Percentiles rank a stretch among this genome's conserved stretches.
phyloP scores from a whole-genome alignment of 2,797 vertebrate species.

The Micromesistius poutassou region DNA sequence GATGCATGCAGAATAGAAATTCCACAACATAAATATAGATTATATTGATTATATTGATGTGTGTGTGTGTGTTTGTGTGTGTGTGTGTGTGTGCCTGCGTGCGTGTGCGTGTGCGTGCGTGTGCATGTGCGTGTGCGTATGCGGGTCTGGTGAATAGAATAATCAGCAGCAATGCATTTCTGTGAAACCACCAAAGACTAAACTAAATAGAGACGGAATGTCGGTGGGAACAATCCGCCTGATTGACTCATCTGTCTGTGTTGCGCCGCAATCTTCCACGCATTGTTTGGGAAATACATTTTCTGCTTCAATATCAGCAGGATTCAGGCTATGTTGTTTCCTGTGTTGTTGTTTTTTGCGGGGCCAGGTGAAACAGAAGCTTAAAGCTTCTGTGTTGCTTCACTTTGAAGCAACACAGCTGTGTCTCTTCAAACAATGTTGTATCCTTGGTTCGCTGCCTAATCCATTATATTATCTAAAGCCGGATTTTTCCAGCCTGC shows the following conservation, averaged over 20 bases:
- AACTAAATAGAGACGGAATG: conserved; percentile 51
- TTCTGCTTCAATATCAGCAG: conserved; percentile 35
- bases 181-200: conserved; percentile 56
- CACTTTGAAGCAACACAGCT: conserved; percentile 61
- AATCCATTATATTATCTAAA: conserved; percentile 49
- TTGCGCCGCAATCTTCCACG: conserved; percentile 39
- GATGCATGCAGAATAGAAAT: neutral
- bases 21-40: too few relatives aligned
- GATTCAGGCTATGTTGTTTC: conserved; percentile 18
- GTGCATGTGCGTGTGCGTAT: too few relatives aligned
- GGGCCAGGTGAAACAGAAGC: conserved; percentile 67
- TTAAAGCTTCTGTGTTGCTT: conserved; percentile 46
- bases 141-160: conserved; percentile 30
- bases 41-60: too few relatives aligned
- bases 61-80: too few relatives aligned
- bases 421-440: conserved; percentile 56
- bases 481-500: conserved; percentile 67
- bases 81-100: too few relatives aligned
- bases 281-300: conserved; percentile 44
- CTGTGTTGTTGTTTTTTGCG: conserved; percentile 15
- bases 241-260: conserved; percentile 50
- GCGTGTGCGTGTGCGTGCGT: too few relatives aligned
- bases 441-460: conserved; percentile 57
- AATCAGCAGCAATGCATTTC: conserved; percentile 46
- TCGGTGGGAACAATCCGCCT: conserved; percentile 46